Evolutionary conservation across 2,113 vertebrate species (phyloP).

Genomic region (Thunnus maccoyii): DNA sequence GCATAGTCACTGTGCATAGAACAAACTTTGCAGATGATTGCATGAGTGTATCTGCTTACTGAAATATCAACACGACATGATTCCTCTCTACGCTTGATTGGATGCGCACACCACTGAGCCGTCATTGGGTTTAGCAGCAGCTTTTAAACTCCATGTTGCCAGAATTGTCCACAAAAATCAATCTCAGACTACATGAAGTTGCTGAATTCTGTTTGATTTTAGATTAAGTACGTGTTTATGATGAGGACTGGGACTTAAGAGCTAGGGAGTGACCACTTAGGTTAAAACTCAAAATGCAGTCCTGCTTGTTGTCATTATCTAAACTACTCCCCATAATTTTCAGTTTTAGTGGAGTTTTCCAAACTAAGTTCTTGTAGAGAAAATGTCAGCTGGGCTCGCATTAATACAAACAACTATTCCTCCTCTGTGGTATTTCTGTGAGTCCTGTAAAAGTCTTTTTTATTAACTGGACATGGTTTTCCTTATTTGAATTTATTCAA

Average conservation of each 20-base stretch:
- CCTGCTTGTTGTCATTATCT: not conserved
- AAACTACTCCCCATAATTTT: not conserved
- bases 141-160: not conserved
- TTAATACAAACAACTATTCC: not conserved
- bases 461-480: not conserved
- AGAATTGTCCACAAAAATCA: not conserved
- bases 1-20: not conserved
- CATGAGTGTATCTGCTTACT: not conserved
- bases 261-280: not conserved
- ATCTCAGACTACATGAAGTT: not conserved
- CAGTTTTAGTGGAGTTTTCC: not conserved
- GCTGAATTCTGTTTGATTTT: not conserved
- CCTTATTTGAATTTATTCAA: not conserved
- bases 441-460: not conserved
- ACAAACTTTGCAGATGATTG: not conserved
- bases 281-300: not conserved
- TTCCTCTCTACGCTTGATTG: not conserved
- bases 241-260: not conserved
- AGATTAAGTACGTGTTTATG: not conserved
- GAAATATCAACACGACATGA: not conserved
- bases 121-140: not conserved
- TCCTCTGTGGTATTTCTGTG: slow-evolving; percentile 11
- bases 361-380: not conserved
- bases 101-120: not conserved
- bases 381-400: not conserved